Base-by-base conservation (phyloP, 2,797 vertebrate genomes). In the Silurus lanzhouensis region DNA sequence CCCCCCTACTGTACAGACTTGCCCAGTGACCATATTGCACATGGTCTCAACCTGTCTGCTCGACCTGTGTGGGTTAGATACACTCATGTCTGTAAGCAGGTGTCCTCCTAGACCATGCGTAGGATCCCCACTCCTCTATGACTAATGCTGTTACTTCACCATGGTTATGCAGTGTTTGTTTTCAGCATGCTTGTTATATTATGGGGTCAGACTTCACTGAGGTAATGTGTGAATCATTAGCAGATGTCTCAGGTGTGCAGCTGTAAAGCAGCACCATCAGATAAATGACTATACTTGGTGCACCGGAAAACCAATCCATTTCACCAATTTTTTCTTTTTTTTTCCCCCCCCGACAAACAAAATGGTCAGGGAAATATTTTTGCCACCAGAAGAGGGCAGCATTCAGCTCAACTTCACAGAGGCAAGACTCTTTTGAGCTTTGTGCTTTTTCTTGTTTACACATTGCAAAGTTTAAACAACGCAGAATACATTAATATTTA, bases 311-410 rank as follows among this genome's bases (percentile, higher is more conserved):
- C 27, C 17, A 3, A 1, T 78, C 22, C 7, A 44, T 3, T 61
- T 22, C 31, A 78, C 57, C 6, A 0, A 52, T 52, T 10, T 52
- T 10, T 52, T 52, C 2, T 9, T 7, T 58, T 77, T 60, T 13
- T 77, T 38, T 38, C 2, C 2, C 38, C 2, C 38, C 38, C 38
- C 4, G 38, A 38, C 38, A 38, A 38, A 4, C 38, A 38, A 38
- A 38, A 38, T 38, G 4, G 38, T 38, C 38, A 38, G 38, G 13
- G 57, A 77, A 13, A 17, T 38, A 66, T 19, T 25, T 83, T 14
- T 22, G 20, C n/a, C 1, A 71, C 74, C 89, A 88, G 67, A 82
- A 79, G 82, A 67, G 85, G 89, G 85, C 89, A 84, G 82, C 57
- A 83, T 52, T 84, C n/a, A 70, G 63, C 71, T 10, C 67, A 55